Evolutionary conservation across 2,113 vertebrate species (phyloP), one percentile per base, ranked within the genome.

Genomic region (Nannobrachium achirus): DNA sequence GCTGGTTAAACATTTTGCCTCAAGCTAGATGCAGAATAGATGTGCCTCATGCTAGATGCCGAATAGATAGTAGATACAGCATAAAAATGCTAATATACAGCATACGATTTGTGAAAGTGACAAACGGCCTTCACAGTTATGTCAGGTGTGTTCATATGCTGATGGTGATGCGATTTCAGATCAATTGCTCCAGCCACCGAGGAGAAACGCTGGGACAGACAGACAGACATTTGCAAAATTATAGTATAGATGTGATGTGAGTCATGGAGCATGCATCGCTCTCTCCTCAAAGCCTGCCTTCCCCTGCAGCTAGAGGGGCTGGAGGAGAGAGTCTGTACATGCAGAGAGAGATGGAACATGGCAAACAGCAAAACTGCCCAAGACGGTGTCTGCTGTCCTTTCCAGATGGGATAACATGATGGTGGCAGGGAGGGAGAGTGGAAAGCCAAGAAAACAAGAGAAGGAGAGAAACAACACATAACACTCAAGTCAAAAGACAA

Each of bases 231-330:
- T n/a, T n/a, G n/a, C n/a, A n/a, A n/a, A n/a, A n/a, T n/a, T n/a
- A n/a, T n/a, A n/a, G n/a, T n/a, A n/a, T n/a, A n/a, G n/a, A 4
- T 56, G 18, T 66, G 67, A 82, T 75, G 49, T 73, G 64, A 69
- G 39, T 61, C 63, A 69, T 72, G 65, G 73, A 83, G 79, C 76
- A 11, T 84, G 79, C 76, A 11, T 84, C 82, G 83, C 83, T 85
- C 82, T 76, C 78, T 86, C 58, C 69, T 80, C 69, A 80, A 41
- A 72, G 72, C 20, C 73, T 50, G 66, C 13, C 33, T 76, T 75
- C 71, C 65, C 65, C 73, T 78, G 83, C 66, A 66, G 71, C 73
- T 76, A 83, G 70, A 72, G 72, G 76, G 74, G 52, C 49, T 13
- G 11, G 73, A 52, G 42, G 68, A 78, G 63, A 18, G 55, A 73